phyloP scores from a whole-genome alignment of 2,797 vertebrate genomes.

The Carcharodon carcharias region DNA sequence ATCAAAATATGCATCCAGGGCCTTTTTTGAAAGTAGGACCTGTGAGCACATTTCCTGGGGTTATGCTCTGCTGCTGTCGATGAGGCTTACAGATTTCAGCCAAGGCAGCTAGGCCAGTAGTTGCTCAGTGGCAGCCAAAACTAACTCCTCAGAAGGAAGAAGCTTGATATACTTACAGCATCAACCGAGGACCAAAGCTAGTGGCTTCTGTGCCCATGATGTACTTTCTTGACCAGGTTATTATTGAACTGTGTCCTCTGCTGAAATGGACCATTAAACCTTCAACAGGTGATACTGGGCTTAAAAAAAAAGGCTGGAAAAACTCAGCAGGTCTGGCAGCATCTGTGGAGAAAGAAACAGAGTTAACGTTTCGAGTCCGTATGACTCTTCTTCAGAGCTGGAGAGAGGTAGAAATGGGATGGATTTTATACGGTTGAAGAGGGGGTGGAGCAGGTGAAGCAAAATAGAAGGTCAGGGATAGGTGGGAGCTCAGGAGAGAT shows the following conservation, averaged over 20 bases:
- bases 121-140: background rate
- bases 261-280: background rate
- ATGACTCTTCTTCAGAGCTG: no score
- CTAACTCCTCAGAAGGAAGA: background rate
- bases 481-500: no score
- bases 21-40: background rate
- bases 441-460: no score
- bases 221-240: background rate
- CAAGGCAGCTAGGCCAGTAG: background rate
- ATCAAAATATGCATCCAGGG: no score
- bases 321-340: no score
- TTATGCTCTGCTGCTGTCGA: background rate
- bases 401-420: no score
- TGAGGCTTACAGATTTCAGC: background rate
- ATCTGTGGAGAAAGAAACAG: no score
- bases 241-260: background rate
- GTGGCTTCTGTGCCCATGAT: background rate
- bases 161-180: background rate
- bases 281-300: background rate
- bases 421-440: no score
- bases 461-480: no score
- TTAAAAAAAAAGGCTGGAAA: no score
- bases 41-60: background rate
- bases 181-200: background rate
- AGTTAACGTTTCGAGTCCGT: no score